Evolutionary conservation across 2,113 vertebrate genomes (phyloP).

Genomic region (Myiopsitta monachus): DNA sequence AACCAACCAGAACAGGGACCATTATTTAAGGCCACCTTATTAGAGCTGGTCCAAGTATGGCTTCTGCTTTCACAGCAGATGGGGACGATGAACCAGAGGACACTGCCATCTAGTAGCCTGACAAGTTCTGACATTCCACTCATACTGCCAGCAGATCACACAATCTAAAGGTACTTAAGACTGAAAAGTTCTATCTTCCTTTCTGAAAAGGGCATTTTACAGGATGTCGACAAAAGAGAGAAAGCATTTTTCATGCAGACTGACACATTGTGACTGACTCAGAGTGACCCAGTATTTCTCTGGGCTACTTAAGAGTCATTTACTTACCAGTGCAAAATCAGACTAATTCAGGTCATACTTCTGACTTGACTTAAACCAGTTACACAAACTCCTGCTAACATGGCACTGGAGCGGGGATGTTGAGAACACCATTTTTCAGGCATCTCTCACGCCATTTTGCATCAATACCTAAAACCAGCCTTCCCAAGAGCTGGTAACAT

Average conservation of each 20-base stretch:
- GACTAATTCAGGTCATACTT: not conserved
- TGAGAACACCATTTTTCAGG: not conserved
- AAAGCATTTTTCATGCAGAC: not conserved
- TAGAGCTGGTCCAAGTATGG: rapidly evolving
- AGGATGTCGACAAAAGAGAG: not conserved
- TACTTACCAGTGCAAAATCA: not conserved
- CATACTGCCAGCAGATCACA: rapidly evolving
- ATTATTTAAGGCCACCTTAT: not conserved
- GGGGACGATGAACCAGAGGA: not conserved
- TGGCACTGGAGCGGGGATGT: not conserved
- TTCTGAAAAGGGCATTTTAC: not conserved
- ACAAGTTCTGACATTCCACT: not conserved
- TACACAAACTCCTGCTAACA: not conserved
- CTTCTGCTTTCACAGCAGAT: not conserved
- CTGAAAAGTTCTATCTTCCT: not conserved
- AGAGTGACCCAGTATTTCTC: not conserved
- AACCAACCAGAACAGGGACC: not conserved
- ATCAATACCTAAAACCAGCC: not conserved
- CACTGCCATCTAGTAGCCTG: not conserved
- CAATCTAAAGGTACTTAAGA: not conserved
- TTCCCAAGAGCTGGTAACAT: not conserved
- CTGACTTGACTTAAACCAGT: not conserved
- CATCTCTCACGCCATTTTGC: rapidly evolving
- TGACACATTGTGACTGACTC: not conserved
- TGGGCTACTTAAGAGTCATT: not conserved